Evolutionary conservation across 1,140 invertebrate species (phyloP).

Genomic region (Platorchestia sp.): DNA sequence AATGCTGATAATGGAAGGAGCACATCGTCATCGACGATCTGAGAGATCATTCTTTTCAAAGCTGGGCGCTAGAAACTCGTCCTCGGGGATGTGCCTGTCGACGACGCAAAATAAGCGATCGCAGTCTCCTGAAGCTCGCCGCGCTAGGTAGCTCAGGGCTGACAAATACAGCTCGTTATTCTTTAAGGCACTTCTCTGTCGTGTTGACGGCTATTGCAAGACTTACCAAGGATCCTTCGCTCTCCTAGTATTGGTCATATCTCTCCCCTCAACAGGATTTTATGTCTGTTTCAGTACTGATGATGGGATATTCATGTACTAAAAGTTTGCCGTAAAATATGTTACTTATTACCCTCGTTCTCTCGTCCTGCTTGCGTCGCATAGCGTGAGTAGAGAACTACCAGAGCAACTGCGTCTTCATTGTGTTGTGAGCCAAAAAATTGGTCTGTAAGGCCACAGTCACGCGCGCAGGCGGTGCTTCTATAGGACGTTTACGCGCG

Average conservation of each 20-base stretch:
- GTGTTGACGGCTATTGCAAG: not conserved
- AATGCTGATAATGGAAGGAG: not conserved
- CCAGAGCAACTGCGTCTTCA: not conserved
- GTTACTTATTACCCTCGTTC: not conserved
- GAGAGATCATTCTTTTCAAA: not conserved
- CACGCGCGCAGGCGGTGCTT: not conserved
- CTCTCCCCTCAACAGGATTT: not conserved
- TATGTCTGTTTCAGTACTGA: not conserved
- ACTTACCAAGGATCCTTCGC: not conserved
- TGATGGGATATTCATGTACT: not conserved
- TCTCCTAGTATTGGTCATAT: not conserved
- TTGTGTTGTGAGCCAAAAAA: not conserved
- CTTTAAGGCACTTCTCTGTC: not conserved
- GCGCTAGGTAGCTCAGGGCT: not conserved
- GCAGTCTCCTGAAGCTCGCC: not conserved
- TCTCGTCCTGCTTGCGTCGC: not conserved
- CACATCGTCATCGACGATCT: not conserved
- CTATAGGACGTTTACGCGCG: not conserved
- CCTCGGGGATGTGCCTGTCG: not conserved
- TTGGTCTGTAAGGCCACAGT: not conserved
- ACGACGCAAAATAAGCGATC: not conserved
- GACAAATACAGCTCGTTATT: not conserved
- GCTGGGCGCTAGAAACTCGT: not conserved
- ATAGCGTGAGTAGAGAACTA: not conserved
- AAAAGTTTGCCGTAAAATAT: not conserved